These are phyloP conservation scores for Camptogramma bilineatum DNA, from an alignment of 2,888 invertebrate species.

Conservation along the genomic window DNA sequence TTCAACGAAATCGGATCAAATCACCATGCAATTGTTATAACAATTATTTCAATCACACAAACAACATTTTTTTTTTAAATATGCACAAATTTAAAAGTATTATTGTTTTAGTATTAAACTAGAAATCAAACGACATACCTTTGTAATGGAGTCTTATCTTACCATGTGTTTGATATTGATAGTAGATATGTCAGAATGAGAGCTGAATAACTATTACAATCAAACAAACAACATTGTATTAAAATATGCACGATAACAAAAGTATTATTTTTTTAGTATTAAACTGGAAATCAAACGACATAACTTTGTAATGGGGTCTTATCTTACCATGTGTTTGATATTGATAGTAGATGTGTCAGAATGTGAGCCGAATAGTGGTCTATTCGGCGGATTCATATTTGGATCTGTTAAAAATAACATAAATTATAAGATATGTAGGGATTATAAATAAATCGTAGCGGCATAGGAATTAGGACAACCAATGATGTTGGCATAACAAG, in stretches of 20 bases:
- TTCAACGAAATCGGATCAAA: too few species aligned
- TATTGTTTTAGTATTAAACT: not conserved
- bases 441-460: too few species aligned
- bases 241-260: too few species aligned
- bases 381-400: slow-evolving; percentile 58
- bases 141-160: slow-evolving; percentile 54
- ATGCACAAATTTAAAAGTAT: not conserved
- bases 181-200: slow-evolving; percentile 88
- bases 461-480: too few species aligned
- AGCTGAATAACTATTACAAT: slow-evolving; percentile 62
- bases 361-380: slow-evolving; percentile 83
- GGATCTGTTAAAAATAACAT: slow-evolving; percentile 53
- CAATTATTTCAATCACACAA: too few species aligned
- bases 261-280: not conserved
- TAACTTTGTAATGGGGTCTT: slow-evolving; percentile 26
- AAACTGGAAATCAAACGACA: slow-evolving; percentile 11
- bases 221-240: too few species aligned
- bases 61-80: too few species aligned
- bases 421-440: too few species aligned
- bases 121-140: slow-evolving; percentile 19
- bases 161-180: slow-evolving; percentile 85
- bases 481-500: too few species aligned
- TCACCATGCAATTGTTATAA: too few species aligned
- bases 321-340: slow-evolving; percentile 83
- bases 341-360: slow-evolving; percentile 88